Evolutionary conservation across 2,888 invertebrate species (phyloP), one percentile per base, ranked within the genome.

Genomic region (Meiosimyza platycephala): DNA sequence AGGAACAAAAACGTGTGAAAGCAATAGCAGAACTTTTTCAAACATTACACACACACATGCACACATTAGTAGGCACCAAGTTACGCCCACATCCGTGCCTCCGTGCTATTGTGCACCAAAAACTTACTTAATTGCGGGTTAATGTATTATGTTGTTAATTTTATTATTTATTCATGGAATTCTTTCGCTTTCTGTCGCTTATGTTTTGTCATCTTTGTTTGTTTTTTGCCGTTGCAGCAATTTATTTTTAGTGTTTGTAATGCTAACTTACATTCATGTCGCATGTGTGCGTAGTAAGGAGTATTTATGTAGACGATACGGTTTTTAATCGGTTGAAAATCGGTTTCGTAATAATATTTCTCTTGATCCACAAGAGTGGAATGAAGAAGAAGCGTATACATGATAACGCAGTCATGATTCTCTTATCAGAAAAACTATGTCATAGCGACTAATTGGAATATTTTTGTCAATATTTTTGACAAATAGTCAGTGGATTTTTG

Each of bases 131-230:
- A 76, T 74, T 76, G 75, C 72, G 74, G 74, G 75, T 78, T 76
- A 75, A 78, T 77, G 74, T 76, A 71, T 71, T 73, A 71, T 71
- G 72, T 72, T 77, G 75, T 77, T 76, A 78, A 78, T 67, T 57
- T 75, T 73, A 76, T 77, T 77, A 77, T 74, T 77, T 75, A 77
- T 77, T 77, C 76, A 78, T 74, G 71, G 50, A 62, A 78, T 76
- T 75, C 65, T 67, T 55, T 11, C 22, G 55, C 59, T 54, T 54
- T 13, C 6, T 54, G 54, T 54, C 12, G 59, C 59, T 15, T 13
- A 15, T 28, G 28, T 18, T 60, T 22, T 28, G 15, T 4, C 13
- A 48, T 50, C 13, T 15, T 12, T 50, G 64, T 18, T 15, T 18
- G 64, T 18, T 50, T 6, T 12, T 3, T 13, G 13, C 2, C 28